Evolutionary conservation across 2,113 vertebrate species (phyloP).

Genomic region (Anser brachyrhynchus): DNA sequence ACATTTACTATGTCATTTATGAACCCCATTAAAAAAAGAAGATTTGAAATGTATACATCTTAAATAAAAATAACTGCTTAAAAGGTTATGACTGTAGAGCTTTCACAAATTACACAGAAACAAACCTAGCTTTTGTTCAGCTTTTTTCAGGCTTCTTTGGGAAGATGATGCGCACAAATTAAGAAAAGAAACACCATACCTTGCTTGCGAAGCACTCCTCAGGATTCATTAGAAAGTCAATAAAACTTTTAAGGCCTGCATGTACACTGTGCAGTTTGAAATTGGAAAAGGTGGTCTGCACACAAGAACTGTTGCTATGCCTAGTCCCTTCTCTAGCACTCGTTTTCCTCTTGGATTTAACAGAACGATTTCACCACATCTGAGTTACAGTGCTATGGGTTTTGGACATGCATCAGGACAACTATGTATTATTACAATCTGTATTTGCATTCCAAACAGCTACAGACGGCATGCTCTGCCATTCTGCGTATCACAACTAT

Average conservation of each 20-base stretch:
- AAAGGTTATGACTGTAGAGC: slow-evolving; percentile 6
- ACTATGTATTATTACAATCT: background rate
- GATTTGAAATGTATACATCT: slow-evolving; percentile 48
- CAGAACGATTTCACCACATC: background rate
- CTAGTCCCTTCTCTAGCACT: background rate
- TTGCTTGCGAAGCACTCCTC: background rate
- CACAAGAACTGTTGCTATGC: background rate
- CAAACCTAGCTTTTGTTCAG: slow-evolving; percentile 17
- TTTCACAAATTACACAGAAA: slow-evolving; percentile 30
- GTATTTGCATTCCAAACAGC: background rate
- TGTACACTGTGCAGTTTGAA: background rate
- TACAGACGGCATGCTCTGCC: background rate
- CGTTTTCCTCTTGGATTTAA: background rate
- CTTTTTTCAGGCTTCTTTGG: background rate
- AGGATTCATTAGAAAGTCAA: background rate
- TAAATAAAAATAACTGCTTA: slow-evolving; percentile 46
- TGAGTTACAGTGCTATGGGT: background rate
- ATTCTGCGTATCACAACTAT: rapidly evolving
- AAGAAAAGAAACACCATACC: background rate
- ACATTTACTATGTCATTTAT: slow-evolving; percentile 46
- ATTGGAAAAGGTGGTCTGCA: background rate
- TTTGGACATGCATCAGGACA: background rate
- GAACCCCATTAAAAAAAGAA: slow-evolving; percentile 50
- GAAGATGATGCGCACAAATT: slow-evolving; percentile 19
- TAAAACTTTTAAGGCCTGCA: slow-evolving; percentile 6